Conservation (phyloP, 2,888 invertebrate species). For the Morpho achilles region DNA sequence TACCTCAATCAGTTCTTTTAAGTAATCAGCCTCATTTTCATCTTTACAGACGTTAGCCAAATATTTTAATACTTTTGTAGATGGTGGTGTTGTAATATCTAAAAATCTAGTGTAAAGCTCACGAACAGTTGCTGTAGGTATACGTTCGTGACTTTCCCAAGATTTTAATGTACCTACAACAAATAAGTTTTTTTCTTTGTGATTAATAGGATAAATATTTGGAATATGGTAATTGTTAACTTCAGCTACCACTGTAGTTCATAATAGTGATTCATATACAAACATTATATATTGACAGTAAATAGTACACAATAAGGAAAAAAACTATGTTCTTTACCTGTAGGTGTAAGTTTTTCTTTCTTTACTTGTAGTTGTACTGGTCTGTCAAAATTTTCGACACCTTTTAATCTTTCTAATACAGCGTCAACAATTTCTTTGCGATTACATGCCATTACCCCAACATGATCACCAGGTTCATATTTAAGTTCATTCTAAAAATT, state of each 20-base stretch:
- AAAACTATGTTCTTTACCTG: slow-evolving; percentile 73
- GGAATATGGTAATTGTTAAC: too few relatives aligned
- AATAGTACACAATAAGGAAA: neutral
- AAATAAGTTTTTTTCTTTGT: neutral
- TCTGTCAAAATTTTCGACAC: slow-evolving; percentile 82
- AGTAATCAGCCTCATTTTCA: slow-evolving; percentile 83
- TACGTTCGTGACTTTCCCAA: slow-evolving; percentile 91
- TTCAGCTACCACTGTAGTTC: neutral
- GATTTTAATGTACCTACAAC: slow-evolving; percentile 86
- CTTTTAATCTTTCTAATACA: slow-evolving; percentile 83
- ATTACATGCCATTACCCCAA: slow-evolving; percentile 94
- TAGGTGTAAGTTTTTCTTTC: slow-evolving; percentile 90
- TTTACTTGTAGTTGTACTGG: slow-evolving; percentile 87
- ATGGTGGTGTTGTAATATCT: slow-evolving; percentile 94
- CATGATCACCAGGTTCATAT: slow-evolving; percentile 95
- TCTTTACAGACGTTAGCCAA: slow-evolving; percentile 88
- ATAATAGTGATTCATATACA: neutral
- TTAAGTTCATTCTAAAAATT: slow-evolving; percentile 69
- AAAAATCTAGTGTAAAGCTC: slow-evolving; percentile 89
- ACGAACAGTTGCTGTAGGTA: slow-evolving; percentile 86
- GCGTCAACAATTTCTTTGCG: slow-evolving; percentile 87
- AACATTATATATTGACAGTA: neutral
- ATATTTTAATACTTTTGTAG: slow-evolving; percentile 89
- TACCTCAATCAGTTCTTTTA: slow-evolving; percentile 87
- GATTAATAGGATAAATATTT: too few relatives aligned